Percentiles rank a stretch among this genome's conserved stretches.
phyloP scores from a whole-genome alignment of 2,113 vertebrate genomes.

The Ailurus styani region DNA sequence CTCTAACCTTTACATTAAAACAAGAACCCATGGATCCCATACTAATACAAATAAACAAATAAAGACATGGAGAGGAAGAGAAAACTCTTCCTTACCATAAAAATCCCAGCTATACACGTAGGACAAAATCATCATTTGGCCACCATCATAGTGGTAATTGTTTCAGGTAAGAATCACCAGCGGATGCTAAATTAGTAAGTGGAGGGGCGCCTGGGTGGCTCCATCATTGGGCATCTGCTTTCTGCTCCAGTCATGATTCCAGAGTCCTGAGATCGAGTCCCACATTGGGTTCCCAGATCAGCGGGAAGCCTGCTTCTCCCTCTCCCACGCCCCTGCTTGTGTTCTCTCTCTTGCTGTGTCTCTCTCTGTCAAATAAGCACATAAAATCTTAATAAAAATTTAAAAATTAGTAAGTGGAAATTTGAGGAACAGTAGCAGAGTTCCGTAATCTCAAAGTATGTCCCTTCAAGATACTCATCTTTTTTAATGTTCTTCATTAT shows the following conservation, averaged over 20 bases:
- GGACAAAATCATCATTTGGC: slow-evolving; percentile 4
- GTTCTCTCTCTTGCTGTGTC: too few relatives aligned
- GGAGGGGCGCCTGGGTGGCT: too few relatives aligned
- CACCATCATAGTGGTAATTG: neutral
- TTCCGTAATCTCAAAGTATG: neutral
- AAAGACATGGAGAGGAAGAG: neutral
- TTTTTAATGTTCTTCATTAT: neutral
- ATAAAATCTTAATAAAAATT: too few relatives aligned
- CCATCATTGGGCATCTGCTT: too few relatives aligned
- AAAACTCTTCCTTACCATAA: neutral
- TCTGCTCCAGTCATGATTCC: too few relatives aligned
- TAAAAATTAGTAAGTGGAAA: neutral
- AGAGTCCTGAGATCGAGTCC: too few relatives aligned
- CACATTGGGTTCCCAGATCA: too few relatives aligned
- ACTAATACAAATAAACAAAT: neutral
- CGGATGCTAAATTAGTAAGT: neutral
- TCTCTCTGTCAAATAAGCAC: too few relatives aligned
- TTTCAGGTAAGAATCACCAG: slow-evolving; percentile 11
- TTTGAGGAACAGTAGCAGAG: neutral
- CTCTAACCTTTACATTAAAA: slow-evolving; percentile 20
- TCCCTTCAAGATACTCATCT: neutral
- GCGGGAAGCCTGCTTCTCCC: too few relatives aligned
- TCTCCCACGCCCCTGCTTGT: too few relatives aligned
- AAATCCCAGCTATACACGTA: neutral
- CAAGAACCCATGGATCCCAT: neutral